phyloP scores from a whole-genome alignment of 2,888 invertebrate species.

The Pantelozetes paolii region DNA sequence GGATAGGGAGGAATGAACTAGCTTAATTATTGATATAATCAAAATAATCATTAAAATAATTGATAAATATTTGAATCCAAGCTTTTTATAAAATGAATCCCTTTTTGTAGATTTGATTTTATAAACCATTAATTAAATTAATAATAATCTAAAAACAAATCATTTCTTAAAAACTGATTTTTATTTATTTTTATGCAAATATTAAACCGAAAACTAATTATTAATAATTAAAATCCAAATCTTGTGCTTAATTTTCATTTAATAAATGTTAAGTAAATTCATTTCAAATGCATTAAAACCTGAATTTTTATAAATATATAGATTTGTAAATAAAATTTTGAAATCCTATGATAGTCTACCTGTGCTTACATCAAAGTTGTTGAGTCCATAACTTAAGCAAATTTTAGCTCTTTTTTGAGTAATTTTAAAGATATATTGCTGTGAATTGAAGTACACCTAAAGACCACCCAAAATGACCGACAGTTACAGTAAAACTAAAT shows the following conservation, averaged over 20 bases:
- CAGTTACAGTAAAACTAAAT: neutral
- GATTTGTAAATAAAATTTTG: too few species aligned
- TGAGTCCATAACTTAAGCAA: neutral
- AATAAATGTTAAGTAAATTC: too few species aligned
- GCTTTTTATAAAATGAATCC: too few species aligned
- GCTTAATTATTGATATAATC: neutral
- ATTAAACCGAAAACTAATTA: neutral
- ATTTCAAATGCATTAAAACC: too few species aligned
- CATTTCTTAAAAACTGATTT: neutral
- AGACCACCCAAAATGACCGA: neutral
- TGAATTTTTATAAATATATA: too few species aligned
- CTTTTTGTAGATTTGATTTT: too few species aligned
- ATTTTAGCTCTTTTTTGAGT: neutral
- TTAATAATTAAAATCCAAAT: neutral
- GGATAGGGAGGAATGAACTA: too few species aligned
- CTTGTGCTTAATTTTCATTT: neutral
- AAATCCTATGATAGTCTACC: too few species aligned
- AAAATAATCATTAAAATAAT: neutral
- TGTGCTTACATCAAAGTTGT: neutral
- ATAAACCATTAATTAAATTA: neutral
- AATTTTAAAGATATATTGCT: neutral
- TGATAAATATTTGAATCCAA: too few species aligned
- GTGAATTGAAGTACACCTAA: neutral
- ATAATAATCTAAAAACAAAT: neutral
- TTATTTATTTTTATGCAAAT: neutral